Percentiles rank a stretch among this genome's conserved stretches.
Evolutionary conservation across 1,140 invertebrate species (phyloP).

Genomic region (Riptortus pedestris): DNA sequence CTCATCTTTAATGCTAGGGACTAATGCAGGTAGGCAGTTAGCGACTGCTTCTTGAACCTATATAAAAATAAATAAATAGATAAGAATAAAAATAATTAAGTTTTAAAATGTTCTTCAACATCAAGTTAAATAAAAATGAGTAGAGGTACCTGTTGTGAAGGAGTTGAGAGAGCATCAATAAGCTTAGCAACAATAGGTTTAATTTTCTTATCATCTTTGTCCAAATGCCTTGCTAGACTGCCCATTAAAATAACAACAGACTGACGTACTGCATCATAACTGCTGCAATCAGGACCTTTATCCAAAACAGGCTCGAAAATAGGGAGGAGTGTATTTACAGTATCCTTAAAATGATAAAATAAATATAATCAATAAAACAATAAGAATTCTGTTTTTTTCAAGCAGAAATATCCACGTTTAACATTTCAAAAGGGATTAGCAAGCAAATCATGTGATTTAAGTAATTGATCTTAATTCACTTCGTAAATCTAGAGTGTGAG

Average conservation of each 20-base stretch:
- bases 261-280: slow-evolving; percentile 84
- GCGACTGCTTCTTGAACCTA: slow-evolving; percentile 96
- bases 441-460: no score
- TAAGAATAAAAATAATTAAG: not conserved
- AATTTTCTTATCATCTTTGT: slow-evolving; percentile 74
- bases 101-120: not conserved
- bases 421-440: no score
- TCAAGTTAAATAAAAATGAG: not conserved
- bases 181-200: slow-evolving; percentile 87
- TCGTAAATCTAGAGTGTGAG: no score
- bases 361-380: slow-evolving; percentile 3
- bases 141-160: slow-evolving; percentile 74
- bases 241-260: slow-evolving; percentile 96
- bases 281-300: slow-evolving; percentile 78
- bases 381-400: not conserved
- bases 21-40: slow-evolving; percentile 87
- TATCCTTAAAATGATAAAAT: slow-evolving; percentile 38
- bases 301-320: slow-evolving; percentile 86
- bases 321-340: slow-evolving; percentile 63
- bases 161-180: slow-evolving; percentile 84
- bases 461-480: no score
- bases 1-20: slow-evolving; percentile 83
- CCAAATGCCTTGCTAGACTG: slow-evolving; percentile 86
- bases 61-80: not conserved
- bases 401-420: no score